phyloP scores from a whole-genome alignment of 2,888 invertebrate genomes.

The Cremastinae sp. region DNA sequence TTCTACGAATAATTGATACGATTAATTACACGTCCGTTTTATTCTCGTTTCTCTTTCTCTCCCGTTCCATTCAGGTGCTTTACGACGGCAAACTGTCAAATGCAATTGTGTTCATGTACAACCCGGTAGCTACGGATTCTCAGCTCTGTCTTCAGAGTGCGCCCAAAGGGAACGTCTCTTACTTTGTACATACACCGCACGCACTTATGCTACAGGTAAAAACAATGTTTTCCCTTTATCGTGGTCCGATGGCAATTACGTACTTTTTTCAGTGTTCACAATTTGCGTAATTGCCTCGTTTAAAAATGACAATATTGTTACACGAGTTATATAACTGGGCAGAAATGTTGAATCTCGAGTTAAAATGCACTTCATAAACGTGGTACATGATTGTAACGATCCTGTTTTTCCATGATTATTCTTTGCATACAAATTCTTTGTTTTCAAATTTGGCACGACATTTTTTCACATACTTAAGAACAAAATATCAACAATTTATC shows the following conservation, averaged over 20 bases:
- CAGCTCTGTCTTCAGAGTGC: slow-evolving; percentile 99
- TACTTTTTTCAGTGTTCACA: not conserved
- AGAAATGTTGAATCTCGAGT: no score
- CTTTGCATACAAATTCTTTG: no score
- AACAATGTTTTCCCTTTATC: not conserved
- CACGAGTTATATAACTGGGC: no score
- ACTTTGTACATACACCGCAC: slow-evolving; percentile 99
- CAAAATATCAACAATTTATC: no score
- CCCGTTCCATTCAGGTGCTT: slow-evolving; percentile 87
- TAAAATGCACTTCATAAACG: no score
- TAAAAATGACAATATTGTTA: no score
- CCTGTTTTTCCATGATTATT: no score
- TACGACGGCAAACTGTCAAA: slow-evolving; percentile 99
- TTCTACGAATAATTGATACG: slow-evolving; percentile 28
- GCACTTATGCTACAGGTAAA: slow-evolving; percentile 98
- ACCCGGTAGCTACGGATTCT: slow-evolving; percentile 99
- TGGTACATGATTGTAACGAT: no score
- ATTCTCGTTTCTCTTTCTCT: slow-evolving; percentile 1
- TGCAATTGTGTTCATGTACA: slow-evolving; percentile 99
- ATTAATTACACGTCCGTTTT: not conserved
- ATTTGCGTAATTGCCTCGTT: not conserved
- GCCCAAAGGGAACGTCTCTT: slow-evolving; percentile 97
- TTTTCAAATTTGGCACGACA: no score
- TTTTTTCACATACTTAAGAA: no score
- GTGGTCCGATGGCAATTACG: not conserved